Evolutionary conservation across 2,888 invertebrate species (phyloP).

Genomic region (Gryllus longicercus): DNA sequence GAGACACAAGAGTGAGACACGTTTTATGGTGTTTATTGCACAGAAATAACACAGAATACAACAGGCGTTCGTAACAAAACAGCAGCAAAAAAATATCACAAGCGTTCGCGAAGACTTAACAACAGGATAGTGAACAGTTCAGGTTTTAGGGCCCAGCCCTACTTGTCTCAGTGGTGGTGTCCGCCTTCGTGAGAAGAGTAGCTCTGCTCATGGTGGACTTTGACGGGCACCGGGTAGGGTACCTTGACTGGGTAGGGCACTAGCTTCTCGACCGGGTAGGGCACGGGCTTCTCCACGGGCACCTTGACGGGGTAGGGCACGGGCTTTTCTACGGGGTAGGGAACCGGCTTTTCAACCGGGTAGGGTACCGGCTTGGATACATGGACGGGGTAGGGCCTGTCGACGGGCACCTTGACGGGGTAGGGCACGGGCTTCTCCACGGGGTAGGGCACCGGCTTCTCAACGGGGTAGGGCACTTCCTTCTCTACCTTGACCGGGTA

Average conservation of each 20-base stretch:
- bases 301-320: conserved; percentile 64
- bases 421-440: conserved; percentile 55
- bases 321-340: conserved; percentile 58
- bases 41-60: conserved; percentile 17
- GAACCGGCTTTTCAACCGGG: conserved; percentile 41
- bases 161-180: neutral
- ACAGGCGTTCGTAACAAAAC: conserved; percentile 2
- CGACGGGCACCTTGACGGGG: conserved; percentile 47
- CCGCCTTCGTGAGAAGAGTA: neutral
- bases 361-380: conserved; percentile 38
- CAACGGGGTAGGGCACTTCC: conserved; percentile 50
- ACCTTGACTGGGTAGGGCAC: neutral
- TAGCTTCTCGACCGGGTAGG: conserved; percentile 42
- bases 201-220: conserved; percentile 21
- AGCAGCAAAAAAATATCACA: neutral
- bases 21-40: neutral
- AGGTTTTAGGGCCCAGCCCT: too few relatives aligned
- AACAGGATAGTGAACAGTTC: neutral
- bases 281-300: conserved; percentile 5
- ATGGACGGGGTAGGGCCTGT: conserved; percentile 48
- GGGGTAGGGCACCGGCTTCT: conserved; percentile 57
- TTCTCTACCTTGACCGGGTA: conserved; percentile 58
- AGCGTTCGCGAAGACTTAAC: neutral
- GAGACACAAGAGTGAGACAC: too few relatives aligned
- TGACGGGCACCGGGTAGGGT: conserved; percentile 21